Evolutionary conservation across 35 echinoderm and acorn worm species (phyloP).

Genomic region (Diadema setosum): DNA sequence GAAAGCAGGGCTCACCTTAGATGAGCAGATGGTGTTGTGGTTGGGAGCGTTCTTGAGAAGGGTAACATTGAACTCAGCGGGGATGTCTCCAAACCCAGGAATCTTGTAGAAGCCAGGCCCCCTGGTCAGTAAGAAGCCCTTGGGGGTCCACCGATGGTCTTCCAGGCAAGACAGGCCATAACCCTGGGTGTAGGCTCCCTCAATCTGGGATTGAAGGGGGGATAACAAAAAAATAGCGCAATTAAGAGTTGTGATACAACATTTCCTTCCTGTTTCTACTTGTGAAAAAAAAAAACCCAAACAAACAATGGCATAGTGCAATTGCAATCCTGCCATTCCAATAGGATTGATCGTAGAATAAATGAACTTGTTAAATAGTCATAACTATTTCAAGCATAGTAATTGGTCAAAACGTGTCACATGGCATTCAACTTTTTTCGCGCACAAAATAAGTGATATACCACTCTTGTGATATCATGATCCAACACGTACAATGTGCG

Average conservation of each 20-base stretch:
- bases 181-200: constrained; percentile 84
- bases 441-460: neutral
- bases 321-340: too few species aligned
- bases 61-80: constrained; percentile 71
- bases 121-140: constrained; percentile 78
- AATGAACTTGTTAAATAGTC: too few species aligned
- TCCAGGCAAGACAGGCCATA: constrained; percentile 76
- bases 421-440: neutral
- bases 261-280: too few species aligned
- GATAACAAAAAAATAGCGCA: neutral
- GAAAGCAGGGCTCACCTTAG: constrained; percentile 66
- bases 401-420: neutral
- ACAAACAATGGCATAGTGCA: too few species aligned
- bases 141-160: constrained; percentile 63
- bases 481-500: neutral
- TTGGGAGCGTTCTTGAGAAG: constrained; percentile 59
- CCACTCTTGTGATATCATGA: neutral
- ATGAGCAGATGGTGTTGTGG: constrained; percentile 51
- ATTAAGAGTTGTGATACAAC: too few species aligned
- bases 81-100: constrained; percentile 71
- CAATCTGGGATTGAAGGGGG: constrained; percentile 43
- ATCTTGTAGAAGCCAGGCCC: constrained; percentile 93
- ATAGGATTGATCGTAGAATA: too few species aligned
- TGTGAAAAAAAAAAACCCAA: too few species aligned
- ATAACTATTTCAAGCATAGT: neutral